Base-by-base conservation (phyloP, 1,140 invertebrate genomes). In the Bathynomus jamesi region DNA sequence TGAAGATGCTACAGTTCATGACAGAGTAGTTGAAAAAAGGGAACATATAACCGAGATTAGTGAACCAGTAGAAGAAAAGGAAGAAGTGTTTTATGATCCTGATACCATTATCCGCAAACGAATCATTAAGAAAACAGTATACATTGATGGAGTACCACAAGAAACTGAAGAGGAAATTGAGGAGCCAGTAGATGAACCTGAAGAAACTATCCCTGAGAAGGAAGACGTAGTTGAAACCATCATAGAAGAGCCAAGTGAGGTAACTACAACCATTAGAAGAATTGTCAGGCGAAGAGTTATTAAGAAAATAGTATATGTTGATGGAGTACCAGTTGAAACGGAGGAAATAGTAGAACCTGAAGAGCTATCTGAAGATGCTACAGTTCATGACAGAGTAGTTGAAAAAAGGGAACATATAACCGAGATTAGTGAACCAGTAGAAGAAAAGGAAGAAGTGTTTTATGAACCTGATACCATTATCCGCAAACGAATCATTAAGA, bases 261-360 rank as follows among this genome's bases (percentile, higher is more conserved):
- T 53, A 17, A 31, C 24, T 24, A 53, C 67, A n/a, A 69, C 71
- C 40, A 4, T 28, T 10, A 40, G 28, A 10, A 40, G 63, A 29
- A 73, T 64, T n/a, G 60, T 69, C 25, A 27, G 40, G 27, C 63
- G 65, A 30, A 67, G 32, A 69, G 31, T 65, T 11, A 67, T 11
- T 4, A 27, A 4, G 8, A n/a, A 40, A 32, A 31, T 24, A 4
- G 21, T 32, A 7, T 28, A 24, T 4, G n/a, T 4, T 8, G n/a
- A 73, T 53, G 72, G 72, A 27, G 27, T 65, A 53, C 72, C 72
- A 28, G 67, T 73, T 7, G 71, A 1, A 4, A 13, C 17, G 25
- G 65, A 67, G 7, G 31, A 25, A 40, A 32, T 67, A 13, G 65
- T 46, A 5, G 65, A 93, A 82, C 89, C 91, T 25, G 89, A 93